Evolutionary conservation across 2,113 vertebrate species (phyloP).

Genomic region (Prunella himalayana): DNA sequence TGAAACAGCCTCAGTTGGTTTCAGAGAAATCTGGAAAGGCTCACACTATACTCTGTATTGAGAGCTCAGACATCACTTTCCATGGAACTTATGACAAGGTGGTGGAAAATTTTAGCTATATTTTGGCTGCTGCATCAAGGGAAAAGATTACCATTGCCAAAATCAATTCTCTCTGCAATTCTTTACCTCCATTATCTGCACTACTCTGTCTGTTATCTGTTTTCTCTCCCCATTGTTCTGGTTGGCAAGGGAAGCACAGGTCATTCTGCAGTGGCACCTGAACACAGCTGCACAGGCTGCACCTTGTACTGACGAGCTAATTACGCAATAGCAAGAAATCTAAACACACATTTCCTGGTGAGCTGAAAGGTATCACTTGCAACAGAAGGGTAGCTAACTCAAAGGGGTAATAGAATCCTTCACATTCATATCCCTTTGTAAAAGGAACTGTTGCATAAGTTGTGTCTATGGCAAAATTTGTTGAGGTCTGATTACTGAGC

Average conservation of each 20-base stretch:
- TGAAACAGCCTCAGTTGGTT: neutral
- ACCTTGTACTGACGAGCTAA: neutral
- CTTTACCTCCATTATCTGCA: slow-evolving; percentile 58
- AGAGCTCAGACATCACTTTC: slow-evolving; percentile 57
- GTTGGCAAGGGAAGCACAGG: slow-evolving; percentile 55
- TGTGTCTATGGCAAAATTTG: neutral
- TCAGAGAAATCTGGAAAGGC: slow-evolving; percentile 29
- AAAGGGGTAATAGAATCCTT: neutral
- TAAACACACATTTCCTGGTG: slow-evolving; percentile 34
- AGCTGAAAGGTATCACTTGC: slow-evolving; percentile 41
- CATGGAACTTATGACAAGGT: slow-evolving; percentile 53
- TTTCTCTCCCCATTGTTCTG: slow-evolving; percentile 63
- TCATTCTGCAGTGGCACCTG: slow-evolving; percentile 39
- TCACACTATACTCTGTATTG: neutral
- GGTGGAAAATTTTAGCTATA: slow-evolving; percentile 67
- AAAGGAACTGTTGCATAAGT: neutral
- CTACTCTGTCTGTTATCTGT: slow-evolving; percentile 30
- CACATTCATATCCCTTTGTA: neutral
- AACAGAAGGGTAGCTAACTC: neutral
- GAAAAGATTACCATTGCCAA: slow-evolving; percentile 56
- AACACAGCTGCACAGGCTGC: slow-evolving; percentile 29
- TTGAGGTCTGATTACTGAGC: neutral
- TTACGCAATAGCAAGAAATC: slow-evolving; percentile 40
- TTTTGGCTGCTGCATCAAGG: slow-evolving; percentile 57
- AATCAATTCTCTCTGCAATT: slow-evolving; percentile 59